These are phyloP conservation scores for Bradynema listronoti DNA, from an alignment of 1,140 invertebrate species.

Conservation along the genomic window DNA sequence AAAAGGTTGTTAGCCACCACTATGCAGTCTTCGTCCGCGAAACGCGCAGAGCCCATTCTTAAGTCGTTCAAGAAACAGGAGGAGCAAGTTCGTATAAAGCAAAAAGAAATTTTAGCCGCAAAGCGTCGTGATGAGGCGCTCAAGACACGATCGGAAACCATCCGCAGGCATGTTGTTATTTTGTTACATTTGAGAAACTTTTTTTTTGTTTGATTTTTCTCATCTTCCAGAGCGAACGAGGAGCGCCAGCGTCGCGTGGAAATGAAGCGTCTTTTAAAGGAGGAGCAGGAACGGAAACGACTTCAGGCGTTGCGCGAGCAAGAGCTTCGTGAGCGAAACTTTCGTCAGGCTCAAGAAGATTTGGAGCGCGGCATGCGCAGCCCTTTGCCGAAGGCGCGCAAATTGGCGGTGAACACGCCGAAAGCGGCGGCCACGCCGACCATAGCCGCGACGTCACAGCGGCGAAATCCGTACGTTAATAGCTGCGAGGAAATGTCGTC, in stretches of 20 bases:
- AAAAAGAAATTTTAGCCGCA: slow-evolving; percentile 4
- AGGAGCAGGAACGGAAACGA: slow-evolving; percentile 9
- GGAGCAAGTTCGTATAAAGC: slow-evolving; percentile 8
- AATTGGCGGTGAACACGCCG: not conserved
- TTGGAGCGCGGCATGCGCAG: not conserved
- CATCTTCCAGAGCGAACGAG: slow-evolving; percentile 14
- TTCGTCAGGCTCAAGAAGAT: not conserved
- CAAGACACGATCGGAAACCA: not conserved
- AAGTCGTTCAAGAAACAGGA: slow-evolving; percentile 7
- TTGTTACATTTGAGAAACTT: not conserved
- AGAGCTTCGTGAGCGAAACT: not conserved
- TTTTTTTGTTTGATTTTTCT: not conserved
- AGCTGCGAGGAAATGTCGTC: not conserved
- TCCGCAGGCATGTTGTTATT: not conserved
- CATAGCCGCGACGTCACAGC: slow-evolving; percentile 1
- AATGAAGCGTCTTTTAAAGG: slow-evolving; percentile 13
- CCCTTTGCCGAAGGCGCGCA: not conserved
- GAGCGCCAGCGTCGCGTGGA: slow-evolving; percentile 16
- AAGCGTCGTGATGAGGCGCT: not conserved
- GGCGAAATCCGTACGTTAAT: not conserved
- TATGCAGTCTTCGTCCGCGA: no score
- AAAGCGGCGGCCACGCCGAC: slow-evolving; percentile 1
- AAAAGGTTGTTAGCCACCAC: no score
- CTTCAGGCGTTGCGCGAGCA: not conserved
- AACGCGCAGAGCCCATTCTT: no score